Base-by-base conservation (phyloP, 2,113 vertebrate genomes). In the Heterotilapia buettikoferi region DNA sequence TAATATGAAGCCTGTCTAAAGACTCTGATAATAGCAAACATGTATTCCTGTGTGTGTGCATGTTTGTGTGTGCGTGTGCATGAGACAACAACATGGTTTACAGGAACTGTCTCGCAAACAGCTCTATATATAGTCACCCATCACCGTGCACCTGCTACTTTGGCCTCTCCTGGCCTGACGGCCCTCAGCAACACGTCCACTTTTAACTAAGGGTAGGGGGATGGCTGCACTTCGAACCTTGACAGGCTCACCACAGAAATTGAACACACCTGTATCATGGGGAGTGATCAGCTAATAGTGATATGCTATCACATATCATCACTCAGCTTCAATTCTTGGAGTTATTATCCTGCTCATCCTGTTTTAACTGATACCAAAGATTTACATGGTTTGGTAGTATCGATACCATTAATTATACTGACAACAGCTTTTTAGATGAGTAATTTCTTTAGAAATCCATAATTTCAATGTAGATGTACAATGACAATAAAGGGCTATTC, bases 141-240 rank as follows among this genome's bases (percentile, higher is more conserved):
- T 90, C 87, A 89, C 73, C 0, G 83, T 84, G 89, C 93, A 90
- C 90, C 94, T 93, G 94, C 94, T 95, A 92, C 92, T 94, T 82
- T 90, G 53, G 86, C 88, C 84, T 86, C 47, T 84, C 12, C 56
- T 90, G 84, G 88, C 57, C 87, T 2, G 38, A 45, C 7, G 2
- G 80, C 78, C 89, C 93, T 84, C 93, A 95, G 95, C 95, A 95
- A 95, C 95, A 95, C 89, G 63, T 78, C 86, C 86, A 18, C 86
- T 90, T 90, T 93, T 94, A 95, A 93, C 90, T 59, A 73, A 6
- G 3, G 61, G 40, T 38, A 53, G 54, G 13, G 45, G 12, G 63
- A 56, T 5, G 19, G 31, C 68, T 61, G 18, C 71, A 86, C 24
- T 31, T 66, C 6, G 13, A 56, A 78, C 43, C 76, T 61, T 59